Conservation (phyloP, 2,888 invertebrate genomes). For the Zaprionus obscuricornis region DNA sequence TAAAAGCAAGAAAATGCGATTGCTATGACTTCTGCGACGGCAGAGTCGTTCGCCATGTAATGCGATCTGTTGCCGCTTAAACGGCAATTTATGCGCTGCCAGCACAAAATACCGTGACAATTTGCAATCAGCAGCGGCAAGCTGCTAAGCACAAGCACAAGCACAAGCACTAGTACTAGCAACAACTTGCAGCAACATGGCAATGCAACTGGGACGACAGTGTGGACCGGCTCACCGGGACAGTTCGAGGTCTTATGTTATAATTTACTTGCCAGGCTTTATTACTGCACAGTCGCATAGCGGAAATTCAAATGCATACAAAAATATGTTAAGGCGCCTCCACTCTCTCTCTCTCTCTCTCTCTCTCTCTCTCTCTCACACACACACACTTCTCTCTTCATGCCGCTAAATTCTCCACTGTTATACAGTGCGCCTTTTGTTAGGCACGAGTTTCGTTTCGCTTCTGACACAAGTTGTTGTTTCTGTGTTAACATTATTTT, state of each 20-base stretch:
- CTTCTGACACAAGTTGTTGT: slow-evolving; percentile 58
- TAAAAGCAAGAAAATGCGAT: slow-evolving; percentile 44
- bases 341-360: not conserved
- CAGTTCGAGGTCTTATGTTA: slow-evolving; percentile 60
- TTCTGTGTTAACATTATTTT: slow-evolving; percentile 19
- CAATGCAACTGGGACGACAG: slow-evolving; percentile 4
- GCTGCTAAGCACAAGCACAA: slow-evolving; percentile 25
- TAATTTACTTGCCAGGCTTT: slow-evolving; percentile 73
- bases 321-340: slow-evolving; percentile 63
- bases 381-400: not conserved
- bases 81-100: slow-evolving; percentile 76
- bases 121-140: slow-evolving; percentile 70
- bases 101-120: slow-evolving; percentile 76
- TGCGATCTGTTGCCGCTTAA: slow-evolving; percentile 61
- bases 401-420: too few relatives aligned
- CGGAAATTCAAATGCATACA: slow-evolving; percentile 76
- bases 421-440: too few relatives aligned
- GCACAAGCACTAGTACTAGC: slow-evolving; percentile 16
- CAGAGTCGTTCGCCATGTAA: slow-evolving; percentile 46
- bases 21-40: slow-evolving; percentile 15
- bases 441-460: slow-evolving; percentile 62
- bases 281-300: slow-evolving; percentile 65
- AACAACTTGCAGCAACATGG: slow-evolving; percentile 10
- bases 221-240: too few relatives aligned
- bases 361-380: not conserved